Base-by-base conservation (phyloP, 2,888 invertebrate species). In the Entomobrya proxima region DNA sequence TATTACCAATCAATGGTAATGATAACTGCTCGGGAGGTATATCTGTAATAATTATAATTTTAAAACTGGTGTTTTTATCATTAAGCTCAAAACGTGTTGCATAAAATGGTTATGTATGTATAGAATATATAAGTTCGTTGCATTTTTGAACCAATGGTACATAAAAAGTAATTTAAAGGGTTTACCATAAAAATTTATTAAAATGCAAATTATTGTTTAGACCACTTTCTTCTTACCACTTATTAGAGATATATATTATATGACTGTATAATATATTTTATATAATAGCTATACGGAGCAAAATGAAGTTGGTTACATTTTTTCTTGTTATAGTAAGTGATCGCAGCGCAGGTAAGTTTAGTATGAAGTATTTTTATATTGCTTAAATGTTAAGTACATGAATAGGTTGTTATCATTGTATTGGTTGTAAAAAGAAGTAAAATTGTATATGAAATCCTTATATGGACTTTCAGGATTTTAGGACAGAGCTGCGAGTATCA, bases 61-160 rank as follows among this genome's bases (percentile, higher is more conserved):
- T n/a, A n/a, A n/a, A 61, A 61, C 32, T 32, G 61, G 32, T 61
- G 61, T 61, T 32, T 32, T 6, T 30, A 6, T 32, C 61, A 15
- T 3, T 85, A 85, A 85, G 85, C 85, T 85, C 85, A 79, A 85
- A 85, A 74, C 52, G 85, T 85, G 85, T 85, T 50, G 83, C 83
- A 52, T 44, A 83, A 76, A 44, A 58, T 27, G 21, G 30, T 52
- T 72, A 44, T 50, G 24, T 61, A 76, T 50, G 24, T 61, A 76
- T 50, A 40, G 64, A 84, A 78, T 67, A n/a, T 55, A 50, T 83
- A 83, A 83, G 79, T 85, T 84, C 79, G 85, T 75, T 85, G 85
- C 74, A 15, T 79, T 85, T n/a, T 85, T 79, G 79, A 85, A 85
- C 85, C 32, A 79, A 85, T 85, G 79, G 85, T 85, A 85, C 52